A percentile compares a stretch with the other conserved stretches of the same genome.
Conservation (phyloP, 2,888 invertebrate genomes). For the Gonocerus acuteangulatus region DNA sequence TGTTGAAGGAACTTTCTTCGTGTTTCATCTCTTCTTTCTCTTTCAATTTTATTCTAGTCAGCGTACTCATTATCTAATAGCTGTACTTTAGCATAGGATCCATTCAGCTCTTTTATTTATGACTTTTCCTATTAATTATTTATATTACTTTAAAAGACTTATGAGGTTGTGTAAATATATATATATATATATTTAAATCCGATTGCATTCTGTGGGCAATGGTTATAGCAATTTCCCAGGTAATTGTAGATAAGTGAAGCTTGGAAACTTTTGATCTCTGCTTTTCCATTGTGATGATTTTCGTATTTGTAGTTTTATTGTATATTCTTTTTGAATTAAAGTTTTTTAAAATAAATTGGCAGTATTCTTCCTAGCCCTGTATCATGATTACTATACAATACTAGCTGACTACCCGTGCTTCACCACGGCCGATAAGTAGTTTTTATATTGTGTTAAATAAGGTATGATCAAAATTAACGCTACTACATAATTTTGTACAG, state of each 20-base stretch:
- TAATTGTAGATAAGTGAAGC: neutral
- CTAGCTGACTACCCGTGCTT: too few species aligned
- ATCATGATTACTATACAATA: too few species aligned
- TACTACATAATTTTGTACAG: too few species aligned
- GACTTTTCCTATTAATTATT: constrained; percentile 3
- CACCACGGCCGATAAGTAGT: too few species aligned
- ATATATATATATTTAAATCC: neutral
- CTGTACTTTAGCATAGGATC: constrained; percentile 6
- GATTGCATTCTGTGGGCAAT: too few species aligned
- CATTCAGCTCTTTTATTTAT: constrained; percentile 4
- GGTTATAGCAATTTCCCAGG: neutral
- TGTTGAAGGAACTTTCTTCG: too few species aligned
- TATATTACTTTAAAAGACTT: constrained; percentile 3
- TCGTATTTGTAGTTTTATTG: neutral
- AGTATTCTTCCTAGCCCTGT: neutral
- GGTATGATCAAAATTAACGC: too few species aligned
- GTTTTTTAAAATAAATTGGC: neutral
- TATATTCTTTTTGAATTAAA: constrained; percentile 3
- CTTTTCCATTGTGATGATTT: constrained; percentile 18
- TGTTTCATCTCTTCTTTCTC: neutral
- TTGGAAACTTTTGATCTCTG: constrained; percentile 13
- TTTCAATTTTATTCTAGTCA: constrained; percentile 12
- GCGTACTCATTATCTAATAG: constrained; percentile 9
- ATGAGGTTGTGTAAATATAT: constrained; percentile 13
- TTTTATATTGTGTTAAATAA: too few species aligned